Evolutionary conservation across 1,140 invertebrate species (phyloP).

Genomic region (Zaprionus lachaisei): DNA sequence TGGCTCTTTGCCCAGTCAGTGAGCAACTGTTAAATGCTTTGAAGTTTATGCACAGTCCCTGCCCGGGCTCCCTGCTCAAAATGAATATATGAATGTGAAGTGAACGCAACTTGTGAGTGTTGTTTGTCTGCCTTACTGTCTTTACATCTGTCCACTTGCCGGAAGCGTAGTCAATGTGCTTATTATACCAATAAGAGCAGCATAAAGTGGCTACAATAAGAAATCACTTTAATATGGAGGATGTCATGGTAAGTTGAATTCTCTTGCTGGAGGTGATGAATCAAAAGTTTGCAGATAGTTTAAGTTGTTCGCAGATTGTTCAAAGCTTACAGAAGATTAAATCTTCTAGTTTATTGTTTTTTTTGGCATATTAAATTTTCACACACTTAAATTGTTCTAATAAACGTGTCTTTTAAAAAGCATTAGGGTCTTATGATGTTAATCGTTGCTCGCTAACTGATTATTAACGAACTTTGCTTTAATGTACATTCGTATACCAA

Average conservation of each 20-base stretch:
- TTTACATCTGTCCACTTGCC: background rate
- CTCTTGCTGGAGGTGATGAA: background rate
- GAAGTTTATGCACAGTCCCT: slow-evolving; percentile 67
- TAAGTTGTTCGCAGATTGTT: background rate
- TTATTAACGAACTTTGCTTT: background rate
- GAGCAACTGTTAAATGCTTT: slow-evolving; percentile 75
- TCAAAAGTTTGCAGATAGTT: background rate
- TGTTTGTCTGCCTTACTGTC: no score
- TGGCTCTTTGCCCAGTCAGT: slow-evolving; percentile 50
- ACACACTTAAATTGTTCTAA: no score
- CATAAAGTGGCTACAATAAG: background rate
- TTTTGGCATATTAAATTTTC: no score
- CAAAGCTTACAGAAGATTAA: background rate
- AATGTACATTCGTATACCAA: no score
- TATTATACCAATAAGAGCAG: background rate
- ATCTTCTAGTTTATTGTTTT: background rate
- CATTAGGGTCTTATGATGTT: no score
- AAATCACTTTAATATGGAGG: background rate
- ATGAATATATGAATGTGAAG: slow-evolving; percentile 45
- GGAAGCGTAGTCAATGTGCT: slow-evolving; percentile 19
- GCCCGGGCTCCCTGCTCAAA: slow-evolving; percentile 28
- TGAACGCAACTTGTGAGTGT: slow-evolving; percentile 16
- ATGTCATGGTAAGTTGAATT: background rate
- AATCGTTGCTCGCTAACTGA: background rate
- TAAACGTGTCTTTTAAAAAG: no score